These are phyloP conservation scores for Callopanchax toddi DNA, from an alignment of 2,113 vertebrate species.

Conservation along the genomic window DNA sequence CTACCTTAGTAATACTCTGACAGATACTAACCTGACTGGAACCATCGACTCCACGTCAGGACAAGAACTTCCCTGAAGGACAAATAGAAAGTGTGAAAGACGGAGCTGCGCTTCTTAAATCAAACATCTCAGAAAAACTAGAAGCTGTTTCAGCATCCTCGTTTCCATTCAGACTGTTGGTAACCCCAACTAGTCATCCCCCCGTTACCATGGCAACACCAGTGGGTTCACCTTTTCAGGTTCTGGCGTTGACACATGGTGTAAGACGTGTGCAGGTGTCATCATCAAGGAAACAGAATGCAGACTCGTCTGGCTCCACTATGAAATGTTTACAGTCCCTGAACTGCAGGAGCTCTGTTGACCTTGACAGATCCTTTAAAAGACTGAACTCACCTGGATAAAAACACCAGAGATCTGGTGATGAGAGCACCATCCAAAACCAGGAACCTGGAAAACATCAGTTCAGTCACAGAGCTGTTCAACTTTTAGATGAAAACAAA, in stretches of 20 bases:
- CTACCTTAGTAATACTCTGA: not conserved
- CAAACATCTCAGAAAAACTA: not conserved
- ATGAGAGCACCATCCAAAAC: no score
- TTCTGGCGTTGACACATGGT: conserved; percentile 78
- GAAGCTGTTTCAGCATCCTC: not conserved
- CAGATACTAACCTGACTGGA: not conserved
- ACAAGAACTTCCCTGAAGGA: not conserved
- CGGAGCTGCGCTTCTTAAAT: no score
- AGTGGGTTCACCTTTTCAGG: conserved; percentile 94
- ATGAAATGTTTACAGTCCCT: no score
- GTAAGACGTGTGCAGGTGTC: conserved; percentile 80
- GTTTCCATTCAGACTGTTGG: conserved; percentile 87
- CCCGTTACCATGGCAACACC: conserved; percentile 80
- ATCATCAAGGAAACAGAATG: conserved; percentile 75
- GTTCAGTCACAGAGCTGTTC: no score
- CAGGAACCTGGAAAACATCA: no score
- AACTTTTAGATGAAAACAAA: no score
- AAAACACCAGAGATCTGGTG: no score
- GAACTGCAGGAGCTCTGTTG: no score
- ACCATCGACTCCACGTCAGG: not conserved
- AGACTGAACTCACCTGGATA: no score
- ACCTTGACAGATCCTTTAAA: no score
- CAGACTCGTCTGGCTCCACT: no score
- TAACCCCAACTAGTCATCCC: conserved; percentile 81
- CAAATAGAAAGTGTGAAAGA: not conserved